Evolutionary conservation across 2,888 invertebrate genomes (phyloP).

Genomic region (Drosophila recens): DNA sequence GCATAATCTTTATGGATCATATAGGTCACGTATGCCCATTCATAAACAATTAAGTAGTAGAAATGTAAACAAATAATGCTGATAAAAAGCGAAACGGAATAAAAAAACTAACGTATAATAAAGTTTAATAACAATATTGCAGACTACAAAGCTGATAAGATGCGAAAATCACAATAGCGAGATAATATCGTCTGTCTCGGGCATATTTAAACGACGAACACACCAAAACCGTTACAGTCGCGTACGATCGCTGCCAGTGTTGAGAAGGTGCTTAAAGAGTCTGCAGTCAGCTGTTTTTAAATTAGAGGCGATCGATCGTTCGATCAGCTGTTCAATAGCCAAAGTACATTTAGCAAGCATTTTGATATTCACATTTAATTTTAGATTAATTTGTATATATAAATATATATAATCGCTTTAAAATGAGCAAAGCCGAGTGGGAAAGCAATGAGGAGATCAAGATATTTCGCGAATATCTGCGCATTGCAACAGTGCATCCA

Average conservation of each 20-base stretch:
- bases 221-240: conserved; percentile 43
- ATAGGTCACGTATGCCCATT: conserved; percentile 5
- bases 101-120: conserved; percentile 34
- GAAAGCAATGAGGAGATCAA: conserved; percentile 88
- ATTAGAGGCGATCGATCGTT: neutral
- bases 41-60: conserved; percentile 7
- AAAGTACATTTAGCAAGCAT: neutral
- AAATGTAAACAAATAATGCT: conserved; percentile 8
- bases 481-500: conserved; percentile 95
- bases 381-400: conserved; percentile 1
- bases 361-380: conserved; percentile 2
- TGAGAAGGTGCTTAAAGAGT: conserved; percentile 47
- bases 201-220: conserved; percentile 58
- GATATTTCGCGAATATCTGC: conserved; percentile 93
- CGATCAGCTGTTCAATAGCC: conserved; percentile 9
- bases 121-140: conserved; percentile 12
- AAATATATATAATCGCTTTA: conserved; percentile 8
- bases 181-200: conserved; percentile 31
- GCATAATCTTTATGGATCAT: neutral
- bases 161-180: conserved; percentile 20
- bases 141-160: conserved; percentile 43
- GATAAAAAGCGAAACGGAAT: conserved; percentile 12
- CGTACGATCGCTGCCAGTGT: conserved; percentile 52
- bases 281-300: conserved; percentile 49
- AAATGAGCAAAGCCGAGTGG: conserved; percentile 81